Evolutionary conservation across 2,888 invertebrate genomes (phyloP).

Genomic region (Mesorhabditis belari): DNA sequence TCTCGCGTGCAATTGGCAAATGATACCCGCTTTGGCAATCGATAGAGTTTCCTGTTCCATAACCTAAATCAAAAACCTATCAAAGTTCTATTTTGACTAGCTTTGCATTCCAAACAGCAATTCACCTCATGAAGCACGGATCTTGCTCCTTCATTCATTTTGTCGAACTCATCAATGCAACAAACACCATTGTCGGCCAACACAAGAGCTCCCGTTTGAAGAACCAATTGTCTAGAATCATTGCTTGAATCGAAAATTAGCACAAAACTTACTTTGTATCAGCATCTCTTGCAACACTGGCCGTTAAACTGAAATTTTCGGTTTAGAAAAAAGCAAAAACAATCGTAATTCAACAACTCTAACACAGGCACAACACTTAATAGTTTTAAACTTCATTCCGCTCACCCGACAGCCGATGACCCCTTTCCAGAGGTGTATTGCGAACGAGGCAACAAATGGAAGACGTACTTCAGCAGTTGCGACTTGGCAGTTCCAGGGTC

Average conservation of each 20-base stretch:
- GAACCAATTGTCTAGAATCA: conserved; percentile 38
- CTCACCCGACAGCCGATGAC: conserved; percentile 94
- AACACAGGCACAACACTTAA: no score
- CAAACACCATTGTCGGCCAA: conserved; percentile 98
- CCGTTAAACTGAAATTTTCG: no score
- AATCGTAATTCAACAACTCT: no score
- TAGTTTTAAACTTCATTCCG: no score
- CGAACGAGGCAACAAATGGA: conserved; percentile 82
- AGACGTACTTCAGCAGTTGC: conserved; percentile 85
- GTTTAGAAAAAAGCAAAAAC: no score
- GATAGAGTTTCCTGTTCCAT: conserved; percentile 95
- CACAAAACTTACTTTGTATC: no score
- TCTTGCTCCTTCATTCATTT: conserved; percentile 87
- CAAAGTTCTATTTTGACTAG: no score
- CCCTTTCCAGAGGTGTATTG: conserved; percentile 98
- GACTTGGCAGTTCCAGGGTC: conserved; percentile 99
- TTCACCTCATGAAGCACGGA: conserved; percentile 92
- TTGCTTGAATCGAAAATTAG: no score
- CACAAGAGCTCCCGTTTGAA: conserved; percentile 78
- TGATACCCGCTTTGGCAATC: conserved; percentile 97
- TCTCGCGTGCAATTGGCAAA: conserved; percentile 94
- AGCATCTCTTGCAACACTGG: conserved; percentile 92
- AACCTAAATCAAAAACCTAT: no score
- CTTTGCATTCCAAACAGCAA: no score
- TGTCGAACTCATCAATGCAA: no score